Percentiles rank a stretch among this genome's conserved stretches.
phyloP scores from a whole-genome alignment of 1,140 invertebrate genomes.

The Sitobion miscanthi region DNA sequence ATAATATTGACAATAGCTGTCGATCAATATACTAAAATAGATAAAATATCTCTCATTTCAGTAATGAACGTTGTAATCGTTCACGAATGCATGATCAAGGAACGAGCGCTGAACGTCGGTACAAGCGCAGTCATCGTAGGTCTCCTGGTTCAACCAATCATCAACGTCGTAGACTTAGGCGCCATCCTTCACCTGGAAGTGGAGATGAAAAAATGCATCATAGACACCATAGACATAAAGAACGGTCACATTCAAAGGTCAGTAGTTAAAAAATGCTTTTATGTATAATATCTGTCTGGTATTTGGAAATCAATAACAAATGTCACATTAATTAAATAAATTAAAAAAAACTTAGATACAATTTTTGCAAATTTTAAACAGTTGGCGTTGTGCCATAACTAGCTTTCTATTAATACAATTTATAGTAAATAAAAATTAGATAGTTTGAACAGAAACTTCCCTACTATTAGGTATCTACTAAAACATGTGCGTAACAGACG shows the following conservation, averaged over 20 bases:
- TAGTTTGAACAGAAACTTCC: background rate
- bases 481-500: conserved; percentile 40
- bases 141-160: conserved; percentile 67
- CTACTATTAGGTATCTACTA: background rate
- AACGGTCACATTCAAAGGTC: conserved; percentile 56
- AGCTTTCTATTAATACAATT: conserved; percentile 42
- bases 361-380: conserved; percentile 22
- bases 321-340: conserved; percentile 51
- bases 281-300: conserved; percentile 16
- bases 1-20: background rate
- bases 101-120: conserved; percentile 69
- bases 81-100: conserved; percentile 70
- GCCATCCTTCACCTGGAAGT: conserved; percentile 60
- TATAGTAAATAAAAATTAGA: conserved; percentile 33
- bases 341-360: background rate
- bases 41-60: conserved; percentile 62
- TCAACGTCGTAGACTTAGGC: conserved; percentile 60
- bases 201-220: conserved; percentile 56
- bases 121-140: conserved; percentile 68
- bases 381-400: background rate
- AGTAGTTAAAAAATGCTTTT: conserved; percentile 21
- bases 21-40: background rate
- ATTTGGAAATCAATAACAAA: conserved; percentile 41
- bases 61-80: conserved; percentile 69
- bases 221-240: conserved; percentile 62